A percentile compares a stretch with the other conserved stretches of the same genome.
Conservation (phyloP, 1,140 invertebrate genomes). For the Drosophila pachea region DNA sequence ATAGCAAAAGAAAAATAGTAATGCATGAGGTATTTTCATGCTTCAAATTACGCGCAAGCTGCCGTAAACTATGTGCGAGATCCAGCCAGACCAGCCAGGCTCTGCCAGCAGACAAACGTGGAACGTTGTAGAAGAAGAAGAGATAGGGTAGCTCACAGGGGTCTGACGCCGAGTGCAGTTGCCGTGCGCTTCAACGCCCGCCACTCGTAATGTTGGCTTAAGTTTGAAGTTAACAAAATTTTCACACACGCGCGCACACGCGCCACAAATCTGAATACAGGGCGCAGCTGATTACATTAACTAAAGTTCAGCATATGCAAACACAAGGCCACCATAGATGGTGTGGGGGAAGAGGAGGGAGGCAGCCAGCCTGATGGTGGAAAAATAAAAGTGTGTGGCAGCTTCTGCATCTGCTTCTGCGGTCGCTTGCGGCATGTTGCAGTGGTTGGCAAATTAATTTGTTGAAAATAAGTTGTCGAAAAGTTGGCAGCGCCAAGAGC, state of each 20-base stretch:
- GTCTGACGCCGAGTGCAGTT: slow-evolving; percentile 11
- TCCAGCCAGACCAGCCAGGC: slow-evolving; percentile 15
- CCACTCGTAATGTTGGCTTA: slow-evolving; percentile 57
- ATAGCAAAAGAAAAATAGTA: slow-evolving; percentile 41
- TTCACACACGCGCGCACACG: slow-evolving; percentile 48
- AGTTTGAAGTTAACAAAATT: slow-evolving; percentile 71
- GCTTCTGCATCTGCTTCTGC: slow-evolving; percentile 6
- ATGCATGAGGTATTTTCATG: slow-evolving; percentile 33
- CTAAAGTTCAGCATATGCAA: slow-evolving; percentile 68
- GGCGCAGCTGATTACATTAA: slow-evolving; percentile 77
- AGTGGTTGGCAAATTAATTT: slow-evolving; percentile 72
- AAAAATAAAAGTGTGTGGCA: slow-evolving; percentile 18
- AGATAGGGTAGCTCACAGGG: not conserved
- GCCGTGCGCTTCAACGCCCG: slow-evolving; percentile 50
- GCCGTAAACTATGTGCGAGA: slow-evolving; percentile 27
- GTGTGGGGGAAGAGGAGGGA: not conserved
- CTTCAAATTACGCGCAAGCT: slow-evolving; percentile 38
- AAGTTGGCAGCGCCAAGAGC: slow-evolving; percentile 45
- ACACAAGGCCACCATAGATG: slow-evolving; percentile 27
- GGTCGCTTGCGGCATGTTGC: slow-evolving; percentile 23
- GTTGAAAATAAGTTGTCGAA: slow-evolving; percentile 76
- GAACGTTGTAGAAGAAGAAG: not conserved
- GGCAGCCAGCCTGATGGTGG: not conserved
- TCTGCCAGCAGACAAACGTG: slow-evolving; percentile 11
- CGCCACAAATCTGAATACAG: slow-evolving; percentile 49